A percentile compares a stretch with the other conserved stretches of the same genome.
Evolutionary conservation across 2,113 vertebrate genomes (phyloP).

Genomic region (Percopsis transmontana): DNA sequence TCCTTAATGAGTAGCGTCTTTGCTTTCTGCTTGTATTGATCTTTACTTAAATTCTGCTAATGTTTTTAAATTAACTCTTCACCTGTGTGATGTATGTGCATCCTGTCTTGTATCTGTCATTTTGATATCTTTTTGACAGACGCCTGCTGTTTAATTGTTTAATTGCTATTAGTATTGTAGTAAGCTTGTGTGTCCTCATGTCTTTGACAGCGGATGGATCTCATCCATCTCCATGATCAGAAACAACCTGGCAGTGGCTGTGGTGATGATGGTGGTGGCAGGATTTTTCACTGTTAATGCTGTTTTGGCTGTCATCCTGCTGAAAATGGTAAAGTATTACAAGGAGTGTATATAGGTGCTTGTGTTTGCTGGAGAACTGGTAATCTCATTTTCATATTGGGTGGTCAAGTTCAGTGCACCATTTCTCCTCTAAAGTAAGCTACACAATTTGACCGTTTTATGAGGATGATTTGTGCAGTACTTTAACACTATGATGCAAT

Average conservation of each 20-base stretch:
- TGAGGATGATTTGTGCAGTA: not conserved
- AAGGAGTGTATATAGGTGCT: conserved; percentile 5
- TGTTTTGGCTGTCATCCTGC: conserved; percentile 82
- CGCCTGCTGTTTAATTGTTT: conserved; percentile 55
- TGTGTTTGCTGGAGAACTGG: not conserved
- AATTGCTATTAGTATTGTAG: conserved; percentile 50
- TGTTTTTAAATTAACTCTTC: conserved; percentile 4
- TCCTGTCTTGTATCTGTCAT: conserved; percentile 52
- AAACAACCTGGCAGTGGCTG: conserved; percentile 69
- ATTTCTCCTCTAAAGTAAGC: not conserved
- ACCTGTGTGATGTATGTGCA: conserved; percentile 20
- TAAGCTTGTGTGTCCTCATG: conserved; percentile 26
- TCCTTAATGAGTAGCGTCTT: not conserved
- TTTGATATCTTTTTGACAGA: conserved; percentile 65
- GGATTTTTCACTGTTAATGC: conserved; percentile 89
- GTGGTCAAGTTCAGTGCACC: not conserved
- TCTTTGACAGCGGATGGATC: conserved; percentile 89
- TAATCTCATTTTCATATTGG: not conserved
- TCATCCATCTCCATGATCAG: conserved; percentile 76
- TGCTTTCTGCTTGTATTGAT: conserved; percentile 13
- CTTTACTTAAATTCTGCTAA: conserved; percentile 13
- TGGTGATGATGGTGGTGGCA: conserved; percentile 96
- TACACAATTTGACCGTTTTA: not conserved
- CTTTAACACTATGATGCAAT: not conserved
- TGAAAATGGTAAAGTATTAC: conserved; percentile 86